Conservation (phyloP, 2,113 vertebrate genomes). For the Anguilla japonica region DNA sequence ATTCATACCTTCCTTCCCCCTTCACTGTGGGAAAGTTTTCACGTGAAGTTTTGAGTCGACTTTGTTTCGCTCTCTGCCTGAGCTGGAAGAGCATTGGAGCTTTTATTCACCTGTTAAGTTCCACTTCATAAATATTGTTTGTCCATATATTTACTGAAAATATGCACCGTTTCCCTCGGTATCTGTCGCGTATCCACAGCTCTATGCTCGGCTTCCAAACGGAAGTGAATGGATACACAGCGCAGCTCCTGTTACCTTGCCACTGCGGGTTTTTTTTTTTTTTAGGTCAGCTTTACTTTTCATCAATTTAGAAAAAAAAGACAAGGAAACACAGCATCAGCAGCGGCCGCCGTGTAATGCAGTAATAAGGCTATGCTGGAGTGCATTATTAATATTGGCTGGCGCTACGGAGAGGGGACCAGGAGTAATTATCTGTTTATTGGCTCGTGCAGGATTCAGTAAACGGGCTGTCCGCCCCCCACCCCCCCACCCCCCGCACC, state of each 20-base stretch:
- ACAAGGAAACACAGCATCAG: not conserved
- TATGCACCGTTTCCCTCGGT: not conserved
- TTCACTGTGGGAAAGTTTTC: not conserved
- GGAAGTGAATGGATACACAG: not conserved
- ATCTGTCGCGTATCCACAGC: not conserved
- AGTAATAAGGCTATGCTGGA: not conserved
- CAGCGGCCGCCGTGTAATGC: not conserved
- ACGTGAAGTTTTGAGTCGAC: not conserved
- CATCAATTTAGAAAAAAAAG: not conserved
- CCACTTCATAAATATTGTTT: not conserved
- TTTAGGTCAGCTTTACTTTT: not conserved
- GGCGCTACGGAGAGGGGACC: not conserved
- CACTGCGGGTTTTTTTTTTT: not conserved
- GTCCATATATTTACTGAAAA: not conserved
- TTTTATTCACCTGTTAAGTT: not conserved
- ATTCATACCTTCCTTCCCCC: not conserved
- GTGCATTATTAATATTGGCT: not conserved
- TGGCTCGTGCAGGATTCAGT: not conserved
- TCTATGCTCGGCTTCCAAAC: not conserved
- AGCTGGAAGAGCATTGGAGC: not conserved
- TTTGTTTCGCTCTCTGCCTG: not conserved
- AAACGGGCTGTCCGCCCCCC: not conserved
- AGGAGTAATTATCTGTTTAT: conserved; percentile 1
- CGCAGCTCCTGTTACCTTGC: not conserved
- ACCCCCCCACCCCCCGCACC: not conserved